Evolutionary conservation across 2,113 vertebrate species (phyloP), one percentile per base, ranked within the genome.

Genomic region (Melanostigma gelatinosum): DNA sequence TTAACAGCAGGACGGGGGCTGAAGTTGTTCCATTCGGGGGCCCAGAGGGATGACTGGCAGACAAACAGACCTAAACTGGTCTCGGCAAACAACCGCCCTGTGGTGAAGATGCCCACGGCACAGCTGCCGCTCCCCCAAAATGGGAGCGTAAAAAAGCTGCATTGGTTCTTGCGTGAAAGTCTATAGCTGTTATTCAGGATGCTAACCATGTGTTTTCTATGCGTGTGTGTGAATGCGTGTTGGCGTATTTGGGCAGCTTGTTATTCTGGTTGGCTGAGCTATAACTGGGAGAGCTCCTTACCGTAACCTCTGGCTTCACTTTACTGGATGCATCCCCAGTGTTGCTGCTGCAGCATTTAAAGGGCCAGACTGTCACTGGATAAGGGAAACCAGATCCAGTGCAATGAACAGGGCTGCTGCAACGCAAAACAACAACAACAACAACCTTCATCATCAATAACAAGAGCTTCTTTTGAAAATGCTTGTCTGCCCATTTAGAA

Each of bases 1-100:
- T 73, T 42, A 72, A 72, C 40, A 44, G 72, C 32, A 66, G 87
- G 62, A 80, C 4, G 36, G 80, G 80, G 44, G 44, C 48, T 78
- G 62, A 64, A 62, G 18, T 73, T 83, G 57, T 77, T 87, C 66
- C 71, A 58, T 50, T 60, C 58, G 4, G 72, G 68, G 82, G 77
- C 74, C 83, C 34, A 7, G 57, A 48, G 64, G 75, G 72, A 75
- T 18, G 70, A 85, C 65, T 32, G 58, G n/a, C 71, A 87, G 50
- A 81, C 83, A 86, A 87, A 89, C 82, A 80, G 72, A 52, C 67
- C 90, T 87, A 93, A 92, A 93, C 80, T 79, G 89, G 89, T 83
- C 89, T 87, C 70, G 42, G 80, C 80, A 90, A 91, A 91, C 85
- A 91, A 64, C 88, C 85, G 68, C 85, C 83, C 81, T 92, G 92